phyloP scores from a whole-genome alignment of 2,113 vertebrate species.

The Stercorarius parasiticus region DNA sequence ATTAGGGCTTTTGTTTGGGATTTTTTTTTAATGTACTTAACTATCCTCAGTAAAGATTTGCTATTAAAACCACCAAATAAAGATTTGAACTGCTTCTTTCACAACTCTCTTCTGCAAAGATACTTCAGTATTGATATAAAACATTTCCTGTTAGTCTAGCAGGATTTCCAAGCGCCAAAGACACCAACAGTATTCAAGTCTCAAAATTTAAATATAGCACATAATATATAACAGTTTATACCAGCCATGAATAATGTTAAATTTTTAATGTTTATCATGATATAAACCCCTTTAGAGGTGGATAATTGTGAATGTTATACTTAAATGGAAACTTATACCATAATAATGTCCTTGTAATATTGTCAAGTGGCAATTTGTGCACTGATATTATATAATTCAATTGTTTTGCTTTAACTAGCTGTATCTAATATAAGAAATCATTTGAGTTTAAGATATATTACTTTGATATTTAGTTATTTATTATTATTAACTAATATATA shows the following conservation, averaged over 20 bases:
- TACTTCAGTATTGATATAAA: background rate
- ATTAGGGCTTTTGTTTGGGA: background rate
- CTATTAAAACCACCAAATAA: background rate
- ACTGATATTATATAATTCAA: background rate
- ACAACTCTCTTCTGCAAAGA: background rate
- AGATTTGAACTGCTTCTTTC: background rate
- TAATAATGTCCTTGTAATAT: background rate
- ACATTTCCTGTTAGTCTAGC: background rate
- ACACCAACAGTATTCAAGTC: background rate
- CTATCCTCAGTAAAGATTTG: background rate
- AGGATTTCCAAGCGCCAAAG: background rate
- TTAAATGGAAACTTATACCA: background rate
- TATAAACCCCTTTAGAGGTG: background rate
- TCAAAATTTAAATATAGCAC: background rate
- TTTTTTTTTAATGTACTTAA: rapidly evolving
- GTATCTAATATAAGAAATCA: background rate
- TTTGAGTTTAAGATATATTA: background rate
- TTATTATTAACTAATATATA: background rate
- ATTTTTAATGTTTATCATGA: background rate
- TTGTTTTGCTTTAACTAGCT: background rate
- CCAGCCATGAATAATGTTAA: background rate
- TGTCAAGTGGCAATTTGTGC: background rate
- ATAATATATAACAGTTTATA: background rate
- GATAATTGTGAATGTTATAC: background rate
- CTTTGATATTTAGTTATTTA: background rate